A percentile compares a stretch with the other conserved stretches of the same genome.
Conservation (phyloP, 2,113 vertebrate genomes). For the Pelvicachromis taeniatus region DNA sequence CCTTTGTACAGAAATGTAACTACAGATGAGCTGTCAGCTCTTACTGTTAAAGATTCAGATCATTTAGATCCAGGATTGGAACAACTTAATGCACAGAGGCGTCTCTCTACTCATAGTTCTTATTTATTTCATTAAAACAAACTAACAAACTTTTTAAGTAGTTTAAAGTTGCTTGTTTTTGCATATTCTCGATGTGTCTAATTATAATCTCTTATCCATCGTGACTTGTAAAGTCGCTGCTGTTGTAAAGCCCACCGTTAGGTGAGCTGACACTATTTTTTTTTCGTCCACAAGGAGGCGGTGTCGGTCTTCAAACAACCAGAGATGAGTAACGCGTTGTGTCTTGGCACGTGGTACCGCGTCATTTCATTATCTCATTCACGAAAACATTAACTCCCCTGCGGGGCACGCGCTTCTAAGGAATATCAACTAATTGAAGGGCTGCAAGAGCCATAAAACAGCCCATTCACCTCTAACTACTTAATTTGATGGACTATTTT, state of each 20-base stretch:
- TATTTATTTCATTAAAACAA: background rate
- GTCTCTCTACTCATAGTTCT: background rate
- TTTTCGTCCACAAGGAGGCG: constrained; percentile 21
- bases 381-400: constrained; percentile 34
- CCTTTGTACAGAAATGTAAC: background rate
- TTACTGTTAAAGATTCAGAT: background rate
- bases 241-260: background rate
- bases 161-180: background rate
- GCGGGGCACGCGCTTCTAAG: background rate
- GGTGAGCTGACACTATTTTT: background rate
- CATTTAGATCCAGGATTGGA: background rate
- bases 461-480: background rate
- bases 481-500: constrained; percentile 34
- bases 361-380: constrained; percentile 44
- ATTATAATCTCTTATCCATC: background rate
- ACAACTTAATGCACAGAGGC: accelerated
- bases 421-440: background rate
- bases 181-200: accelerated
- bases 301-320: background rate
- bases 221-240: background rate
- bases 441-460: background rate
- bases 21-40: background rate
- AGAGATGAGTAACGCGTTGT: background rate
- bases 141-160: accelerated
- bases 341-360: background rate